phyloP scores from a whole-genome alignment of 2,888 invertebrate genomes.

The Mystacides longicornis region DNA sequence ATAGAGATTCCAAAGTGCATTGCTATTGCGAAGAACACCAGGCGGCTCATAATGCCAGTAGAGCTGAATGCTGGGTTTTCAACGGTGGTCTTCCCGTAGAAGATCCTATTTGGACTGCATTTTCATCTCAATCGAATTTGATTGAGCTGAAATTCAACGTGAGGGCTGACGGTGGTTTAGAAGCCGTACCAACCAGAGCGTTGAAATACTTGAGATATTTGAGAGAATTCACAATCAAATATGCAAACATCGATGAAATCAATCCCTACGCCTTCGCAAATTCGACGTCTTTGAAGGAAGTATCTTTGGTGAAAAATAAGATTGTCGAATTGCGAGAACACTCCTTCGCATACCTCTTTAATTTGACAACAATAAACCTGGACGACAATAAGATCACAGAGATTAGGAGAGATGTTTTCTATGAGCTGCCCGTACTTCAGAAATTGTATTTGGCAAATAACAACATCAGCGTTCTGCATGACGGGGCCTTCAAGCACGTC shows the following conservation, averaged over 20 bases:
- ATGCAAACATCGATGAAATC: conserved; percentile 65
- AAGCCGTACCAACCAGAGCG: conserved; percentile 64
- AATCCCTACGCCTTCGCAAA: conserved; percentile 70
- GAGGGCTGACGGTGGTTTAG: conserved; percentile 60
- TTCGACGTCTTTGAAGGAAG: conserved; percentile 59
- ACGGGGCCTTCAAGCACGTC: conserved; percentile 72
- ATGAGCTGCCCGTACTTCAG: conserved; percentile 62
- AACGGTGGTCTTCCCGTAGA: conserved; percentile 52
- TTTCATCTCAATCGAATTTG: conserved; percentile 62
- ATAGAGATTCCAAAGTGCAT: conserved; percentile 43
- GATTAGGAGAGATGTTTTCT: conserved; percentile 65
- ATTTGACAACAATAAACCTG: conserved; percentile 60
- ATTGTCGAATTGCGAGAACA: conserved; percentile 60
- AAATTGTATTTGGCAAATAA: conserved; percentile 78
- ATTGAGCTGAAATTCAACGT: conserved; percentile 64
- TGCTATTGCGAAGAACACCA: conserved; percentile 47
- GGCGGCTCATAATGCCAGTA: conserved; percentile 50
- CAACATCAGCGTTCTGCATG: conserved; percentile 75
- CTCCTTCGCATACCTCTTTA: conserved; percentile 66
- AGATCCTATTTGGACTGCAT: conserved; percentile 66
- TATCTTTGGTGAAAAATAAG: conserved; percentile 61
- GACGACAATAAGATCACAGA: conserved; percentile 71
- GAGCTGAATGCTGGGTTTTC: conserved; percentile 71
- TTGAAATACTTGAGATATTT: conserved; percentile 59
- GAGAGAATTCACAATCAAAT: conserved; percentile 62